Base-by-base conservation (phyloP, 2,113 vertebrate species). In the Passer domesticus region DNA sequence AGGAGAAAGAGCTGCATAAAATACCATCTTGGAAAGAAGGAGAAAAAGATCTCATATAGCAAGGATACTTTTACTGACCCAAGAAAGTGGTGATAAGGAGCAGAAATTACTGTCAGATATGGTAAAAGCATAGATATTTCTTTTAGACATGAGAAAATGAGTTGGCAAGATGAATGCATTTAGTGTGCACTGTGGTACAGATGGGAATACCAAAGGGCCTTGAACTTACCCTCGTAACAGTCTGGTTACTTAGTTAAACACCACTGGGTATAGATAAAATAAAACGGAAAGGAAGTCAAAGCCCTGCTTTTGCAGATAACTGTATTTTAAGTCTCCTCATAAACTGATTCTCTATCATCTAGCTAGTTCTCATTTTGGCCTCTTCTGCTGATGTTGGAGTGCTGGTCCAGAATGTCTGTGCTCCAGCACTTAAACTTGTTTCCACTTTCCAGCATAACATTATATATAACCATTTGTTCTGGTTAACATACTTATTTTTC, bases 31-130 rank as follows among this genome's bases (percentile, higher is more conserved):
- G 18, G 13, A 44, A 70, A 83, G 63, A 69, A 84, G 79, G 49
- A 53, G 55, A 59, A 64, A 83, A 77, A 24, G 6, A 39, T 23
- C 83, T 31, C 1, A 6, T 55, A 33, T 10, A 39, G 27, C 37
- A 64, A 24, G 7, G 14, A 43, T 64, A 85, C 8, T 30, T 90
- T 87, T 85, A 52, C 46, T 56, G 69, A 30, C 10, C 13, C 52
- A 89, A 76, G 76, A 95, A 97, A 95, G 47, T 56, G 5, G 15
- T 53, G n/a, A 25, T 56, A 90, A 92, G 50, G 59, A 79, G 35
- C 6, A 77, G 7, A 84, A 83, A 76, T 27, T 82, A 47, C 33
- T 5, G 0, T 33, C 25, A 69, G 44, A 11, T 64, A 63, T 63
- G 52, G 58, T 83, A 43, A 76, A 85, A 55, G 9, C 77, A 41